Percentiles rank a stretch among this genome's conserved stretches.
Conservation (phyloP, 92 coral and sea anemone species). For the Siderastrea radians region DNA sequence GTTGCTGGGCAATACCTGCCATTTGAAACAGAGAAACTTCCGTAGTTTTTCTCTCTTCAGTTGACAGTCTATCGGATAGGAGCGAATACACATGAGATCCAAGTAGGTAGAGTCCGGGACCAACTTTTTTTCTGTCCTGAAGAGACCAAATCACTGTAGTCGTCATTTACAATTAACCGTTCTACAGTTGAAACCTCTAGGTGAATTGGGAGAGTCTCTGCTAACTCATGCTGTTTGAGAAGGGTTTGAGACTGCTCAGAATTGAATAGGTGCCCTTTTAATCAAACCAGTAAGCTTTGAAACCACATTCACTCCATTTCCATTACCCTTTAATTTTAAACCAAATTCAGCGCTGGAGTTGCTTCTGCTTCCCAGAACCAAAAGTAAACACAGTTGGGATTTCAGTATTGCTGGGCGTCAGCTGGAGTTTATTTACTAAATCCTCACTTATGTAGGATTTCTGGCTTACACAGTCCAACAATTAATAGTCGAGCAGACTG, state of each 20-base stretch:
- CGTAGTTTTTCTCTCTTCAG: slow-evolving; percentile 16
- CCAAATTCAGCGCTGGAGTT: background rate
- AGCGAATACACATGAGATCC: slow-evolving; percentile 47
- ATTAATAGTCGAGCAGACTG: background rate
- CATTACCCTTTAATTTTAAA: slow-evolving; percentile 1
- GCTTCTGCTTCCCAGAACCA: background rate
- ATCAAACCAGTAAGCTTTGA: too few species aligned
- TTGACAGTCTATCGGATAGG: slow-evolving; percentile 41
- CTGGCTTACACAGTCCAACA: too few species aligned
- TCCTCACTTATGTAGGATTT: too few species aligned
- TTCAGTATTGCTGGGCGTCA: slow-evolving; percentile 24
- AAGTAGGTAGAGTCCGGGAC: slow-evolving; percentile 36
- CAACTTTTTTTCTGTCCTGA: slow-evolving; percentile 7
- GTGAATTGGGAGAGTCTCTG: slow-evolving; percentile 53
- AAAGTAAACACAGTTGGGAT: background rate
- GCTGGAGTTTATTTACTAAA: too few species aligned
- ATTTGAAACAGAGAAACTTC: slow-evolving; percentile 15
- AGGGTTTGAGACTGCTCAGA: background rate
- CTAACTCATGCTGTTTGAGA: slow-evolving; percentile 11
- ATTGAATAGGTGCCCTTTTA: too few species aligned
- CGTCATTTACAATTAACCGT: slow-evolving; percentile 33
- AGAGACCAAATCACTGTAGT: slow-evolving; percentile 18
- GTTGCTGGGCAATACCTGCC: background rate
- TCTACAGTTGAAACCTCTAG: slow-evolving; percentile 30
- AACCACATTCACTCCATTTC: background rate